Percentiles rank a stretch among this genome's conserved stretches.
These are phyloP conservation scores for Mohoua ochrocephala DNA, from an alignment of 2,113 vertebrate species.

Conservation along the genomic window DNA sequence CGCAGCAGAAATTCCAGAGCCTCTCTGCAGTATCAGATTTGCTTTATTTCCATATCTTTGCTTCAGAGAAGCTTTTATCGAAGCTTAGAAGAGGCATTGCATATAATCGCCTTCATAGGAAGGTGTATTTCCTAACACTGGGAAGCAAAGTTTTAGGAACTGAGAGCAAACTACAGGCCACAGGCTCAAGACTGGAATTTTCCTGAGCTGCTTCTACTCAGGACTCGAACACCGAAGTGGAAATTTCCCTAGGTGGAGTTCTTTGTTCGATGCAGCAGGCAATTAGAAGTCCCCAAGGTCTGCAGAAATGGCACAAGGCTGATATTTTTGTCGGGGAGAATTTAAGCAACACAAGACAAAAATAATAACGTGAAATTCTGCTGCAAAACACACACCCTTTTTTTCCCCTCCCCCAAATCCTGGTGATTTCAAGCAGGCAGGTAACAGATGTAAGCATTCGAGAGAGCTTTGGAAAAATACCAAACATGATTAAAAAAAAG, in stretches of 20 bases:
- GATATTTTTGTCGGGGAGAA: not conserved
- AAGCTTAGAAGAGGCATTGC: not conserved
- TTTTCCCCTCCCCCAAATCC: not conserved
- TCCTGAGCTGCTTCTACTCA: not conserved
- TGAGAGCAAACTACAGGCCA: not conserved
- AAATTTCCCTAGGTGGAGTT: constrained; percentile 62
- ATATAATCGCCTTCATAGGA: rapidly evolving
- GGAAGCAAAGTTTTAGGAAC: not conserved
- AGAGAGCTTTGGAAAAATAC: not conserved
- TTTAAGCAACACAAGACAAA: not conserved
- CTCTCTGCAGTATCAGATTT: not conserved
- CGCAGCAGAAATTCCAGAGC: not conserved
- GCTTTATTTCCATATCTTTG: not conserved
- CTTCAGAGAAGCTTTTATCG: not conserved
- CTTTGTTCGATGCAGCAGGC: constrained; percentile 52
- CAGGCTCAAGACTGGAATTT: not conserved
- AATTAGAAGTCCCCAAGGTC: constrained; percentile 45
- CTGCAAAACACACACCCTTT: not conserved
- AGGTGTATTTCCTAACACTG: not conserved
- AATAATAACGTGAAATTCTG: not conserved
- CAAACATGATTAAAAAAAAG: not conserved
- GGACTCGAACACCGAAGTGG: not conserved
- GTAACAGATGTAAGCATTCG: not conserved
- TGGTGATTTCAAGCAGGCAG: not conserved
- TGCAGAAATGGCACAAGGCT: constrained; percentile 32